Percentiles rank a stretch among this genome's conserved stretches.
phyloP scores from a whole-genome alignment of 1,140 invertebrate species.

The Notospermus geniculatus region DNA sequence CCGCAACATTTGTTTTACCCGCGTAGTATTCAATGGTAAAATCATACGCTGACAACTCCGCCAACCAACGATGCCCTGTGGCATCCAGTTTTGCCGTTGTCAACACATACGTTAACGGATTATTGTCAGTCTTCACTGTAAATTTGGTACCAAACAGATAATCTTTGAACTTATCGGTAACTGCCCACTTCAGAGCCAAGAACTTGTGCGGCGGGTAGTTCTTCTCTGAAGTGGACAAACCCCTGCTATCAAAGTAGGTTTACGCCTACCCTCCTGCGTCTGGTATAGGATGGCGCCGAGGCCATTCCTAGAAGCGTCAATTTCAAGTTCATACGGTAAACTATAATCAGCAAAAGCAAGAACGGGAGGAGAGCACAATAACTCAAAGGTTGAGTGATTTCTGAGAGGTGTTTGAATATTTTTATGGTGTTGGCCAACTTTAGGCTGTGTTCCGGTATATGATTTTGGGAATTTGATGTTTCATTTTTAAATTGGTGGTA shows the following conservation, averaged over 20 bases:
- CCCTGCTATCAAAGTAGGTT: constrained; percentile 11
- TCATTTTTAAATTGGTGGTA: no score
- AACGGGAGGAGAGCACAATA: constrained; percentile 18
- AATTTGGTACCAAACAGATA: constrained; percentile 11
- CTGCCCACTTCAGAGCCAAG: constrained; percentile 14
- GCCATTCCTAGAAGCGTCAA: constrained; percentile 26
- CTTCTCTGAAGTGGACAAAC: constrained; percentile 3
- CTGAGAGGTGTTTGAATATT: constrained; percentile 30
- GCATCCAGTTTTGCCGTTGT: constrained; percentile 10
- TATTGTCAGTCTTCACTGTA: constrained; percentile 9
- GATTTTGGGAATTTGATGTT: no score
- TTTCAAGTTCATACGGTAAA: constrained; percentile 25
- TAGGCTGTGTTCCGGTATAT: no score
- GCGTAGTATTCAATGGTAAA: no score
- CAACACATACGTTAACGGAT: constrained; percentile 13
- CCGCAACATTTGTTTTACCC: no score
- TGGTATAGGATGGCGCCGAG: constrained; percentile 38
- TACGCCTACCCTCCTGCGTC: constrained; percentile 13
- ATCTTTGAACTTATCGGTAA: constrained; percentile 18
- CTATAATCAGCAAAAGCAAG: constrained; percentile 26
- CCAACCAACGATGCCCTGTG: no score
- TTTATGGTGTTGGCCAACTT: constrained; percentile 32
- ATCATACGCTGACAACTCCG: no score
- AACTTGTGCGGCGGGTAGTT: constrained; percentile 15
- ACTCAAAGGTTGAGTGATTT: constrained; percentile 21